Evolutionary conservation across 2,797 vertebrate species (phyloP), one percentile per base, ranked within the genome.

Genomic region (Neopelma chrysocephalum): DNA sequence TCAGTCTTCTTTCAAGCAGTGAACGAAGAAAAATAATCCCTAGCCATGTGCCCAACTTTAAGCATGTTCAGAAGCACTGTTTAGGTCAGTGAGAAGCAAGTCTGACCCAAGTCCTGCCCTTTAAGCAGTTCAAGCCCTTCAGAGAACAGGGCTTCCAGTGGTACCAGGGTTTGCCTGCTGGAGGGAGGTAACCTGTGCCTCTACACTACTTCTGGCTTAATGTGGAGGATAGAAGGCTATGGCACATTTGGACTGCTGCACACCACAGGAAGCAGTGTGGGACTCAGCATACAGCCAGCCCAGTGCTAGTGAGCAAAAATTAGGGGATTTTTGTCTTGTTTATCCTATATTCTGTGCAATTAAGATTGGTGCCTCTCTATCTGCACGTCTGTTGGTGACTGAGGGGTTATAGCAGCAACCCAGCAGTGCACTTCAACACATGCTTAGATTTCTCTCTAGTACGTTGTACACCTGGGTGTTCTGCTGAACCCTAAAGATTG

Each of bases 391-490:
- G 7, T 12, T 43, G 38, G 21, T 69, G 75, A 43, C 51, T 4
- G 40, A 77, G 43, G 32, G 34, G 6, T 40, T 76, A 64, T 16
- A 75, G 54, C 25, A 51, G 17, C 16, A 53, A 78, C 12, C 10
- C 68, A 87, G 56, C 51, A 70, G 15, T 9, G 22, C 26, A 61
- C 34, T 68, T 66, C 48, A 78, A 51, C 29, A 42, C 15, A 23
- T 5, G 8, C 31, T 58, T 51, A 64, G 13, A 34, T 71, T 77
- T 85, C 26, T 51, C 34, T 81, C 71, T 20, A 65, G 50, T 19
- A 82, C 75, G 82, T 51, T 4, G 0, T 4, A 17, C 15, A 43
- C 15, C 27, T 0, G 2, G 42, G 31, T 1, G 8, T 23, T n/a
- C 54, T 85, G 45, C 85, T 90, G 82, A 77, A 45, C 16, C 29